Evolutionary conservation across 2,797 vertebrate species (phyloP), one percentile per base, ranked within the genome.

Genomic region (Eutrigla gurnardus): DNA sequence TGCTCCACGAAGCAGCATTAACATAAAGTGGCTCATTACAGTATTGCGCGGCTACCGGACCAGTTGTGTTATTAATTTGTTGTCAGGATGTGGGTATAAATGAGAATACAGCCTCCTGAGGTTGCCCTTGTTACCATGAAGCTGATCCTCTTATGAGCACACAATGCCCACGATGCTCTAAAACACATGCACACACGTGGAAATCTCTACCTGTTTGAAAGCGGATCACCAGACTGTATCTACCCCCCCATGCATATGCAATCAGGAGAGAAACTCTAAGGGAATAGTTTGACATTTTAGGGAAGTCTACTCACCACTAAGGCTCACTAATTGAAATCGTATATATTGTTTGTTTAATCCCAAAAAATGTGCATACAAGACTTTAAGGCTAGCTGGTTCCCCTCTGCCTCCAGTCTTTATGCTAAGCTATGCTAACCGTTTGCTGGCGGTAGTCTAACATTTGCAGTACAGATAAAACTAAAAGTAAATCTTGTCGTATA

Each of bases 51-150:
- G 77, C 86, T 73, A 70, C 72, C 32, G 45, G 78, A 86, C 83
- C 80, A 74, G 89, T 89, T 91, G 89, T 88, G 86, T 92, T 94
- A 93, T 77, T 88, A 86, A 93, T 95, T 94, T 95, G 89, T 83
- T 91, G 93, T 94, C 91, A 93, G 92, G 85, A 93, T 92, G 85
- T 59, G 50, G 76, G 86, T 86, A 91, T 87, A 93, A 95, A 95
- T 92, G 94, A 93, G 89, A 84, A 82, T 68, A 84, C 53, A 72
- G 65, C 47, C 94, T 91, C 89, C 60, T 47, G 90, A 94, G 83
- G 89, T 72, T 77, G 86, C 15, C 93, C 93, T 95, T 92, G 90
- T 94, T 93, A 92, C 0, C 59, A 18, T 45, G 63, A 58, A 17
- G 68, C 69, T 90, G 66, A 68, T 84, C 91, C 70, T 89, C 85